Base-by-base conservation (phyloP, 2,113 vertebrate genomes). In the Corydoras maculifer region DNA sequence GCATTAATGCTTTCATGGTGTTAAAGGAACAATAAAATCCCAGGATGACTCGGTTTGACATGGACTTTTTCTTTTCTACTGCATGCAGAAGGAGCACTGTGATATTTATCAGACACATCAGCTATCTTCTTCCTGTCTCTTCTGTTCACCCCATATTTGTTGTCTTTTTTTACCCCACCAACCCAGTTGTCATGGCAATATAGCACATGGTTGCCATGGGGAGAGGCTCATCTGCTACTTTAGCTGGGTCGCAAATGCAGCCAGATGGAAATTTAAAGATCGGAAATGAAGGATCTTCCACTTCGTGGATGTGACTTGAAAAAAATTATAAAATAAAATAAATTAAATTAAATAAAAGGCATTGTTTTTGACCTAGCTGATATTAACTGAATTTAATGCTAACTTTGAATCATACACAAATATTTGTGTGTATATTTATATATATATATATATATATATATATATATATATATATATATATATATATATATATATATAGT, bases 181-280 rank as follows among this genome's bases (percentile, higher is more conserved):
- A 83, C 78, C 77, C 73, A 78, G 89, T 91, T 89, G 88, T 87
- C 88, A 90, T 90, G 89, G 86, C 81, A 73, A 90, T 88, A 75
- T 75, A 76, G 85, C 88, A 85, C 77, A 78, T 75, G 70, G 88
- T 91, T 90, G 86, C 89, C 87, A 89, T 89, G 87, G 88, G 84
- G 87, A 90, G 79, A 79, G 72, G 75, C 83, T 88, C 73, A 81
- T 79, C 69, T 67, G 15, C 68, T 59, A 68, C 77, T 81, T 58
- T 65, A 83, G 77, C 76, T 62, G 60, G 74, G 69, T 75, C 74
- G 77, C 77, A 70, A 72, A 65, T 76, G 77, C 68, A 81, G 82
- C 77, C 69, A 79, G 63, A 57, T 55, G 15, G 5, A 66, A 70
- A 54, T 80, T 30, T 48, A 43, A 53, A 73, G 6, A 9, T 5